These are phyloP conservation scores for Iphiclides podalirius DNA, from an alignment of 2,888 invertebrate genomes.

Conservation along the genomic window DNA sequence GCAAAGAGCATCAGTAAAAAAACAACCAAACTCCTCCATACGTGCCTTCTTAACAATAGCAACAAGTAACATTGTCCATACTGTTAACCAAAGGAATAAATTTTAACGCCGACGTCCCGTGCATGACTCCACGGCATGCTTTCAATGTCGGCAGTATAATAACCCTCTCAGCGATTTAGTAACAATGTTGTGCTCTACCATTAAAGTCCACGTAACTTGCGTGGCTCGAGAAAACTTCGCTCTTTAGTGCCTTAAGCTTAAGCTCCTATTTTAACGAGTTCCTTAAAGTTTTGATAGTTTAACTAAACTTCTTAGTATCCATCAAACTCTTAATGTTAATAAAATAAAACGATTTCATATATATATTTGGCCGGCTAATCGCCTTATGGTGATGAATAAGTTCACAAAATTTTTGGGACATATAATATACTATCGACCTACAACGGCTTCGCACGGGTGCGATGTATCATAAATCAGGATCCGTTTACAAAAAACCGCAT, in stretches of 20 bases:
- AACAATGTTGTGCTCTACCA: constrained; percentile 23
- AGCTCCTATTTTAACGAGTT: constrained; percentile 18
- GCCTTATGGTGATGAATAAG: too few relatives aligned
- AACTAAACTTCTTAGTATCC: constrained; percentile 7
- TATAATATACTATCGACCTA: neutral
- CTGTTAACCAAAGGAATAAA: constrained; percentile 35
- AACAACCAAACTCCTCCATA: too few relatives aligned
- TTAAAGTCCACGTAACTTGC: constrained; percentile 20
- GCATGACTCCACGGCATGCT: constrained; percentile 31
- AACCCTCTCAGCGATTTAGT: constrained; percentile 22
- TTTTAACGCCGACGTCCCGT: constrained; percentile 31
- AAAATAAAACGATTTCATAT: neutral
- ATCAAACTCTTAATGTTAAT: constrained; percentile 8
- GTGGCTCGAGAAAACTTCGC: constrained; percentile 12
- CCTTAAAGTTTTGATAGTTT: constrained; percentile 17
- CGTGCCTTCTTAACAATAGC: constrained; percentile 9
- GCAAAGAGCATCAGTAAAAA: too few relatives aligned
- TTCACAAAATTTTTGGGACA: too few relatives aligned
- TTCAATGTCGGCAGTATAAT: constrained; percentile 27
- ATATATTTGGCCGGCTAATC: too few relatives aligned
- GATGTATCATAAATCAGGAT: too few relatives aligned
- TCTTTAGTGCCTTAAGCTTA: constrained; percentile 16
- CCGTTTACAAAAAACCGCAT: too few relatives aligned
- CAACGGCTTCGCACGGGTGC: too few relatives aligned
- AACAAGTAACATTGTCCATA: constrained; percentile 33